A percentile compares a stretch with the other conserved stretches of the same genome.
Evolutionary conservation across 2,797 vertebrate species (phyloP).

Genomic region (Anas georgica): DNA sequence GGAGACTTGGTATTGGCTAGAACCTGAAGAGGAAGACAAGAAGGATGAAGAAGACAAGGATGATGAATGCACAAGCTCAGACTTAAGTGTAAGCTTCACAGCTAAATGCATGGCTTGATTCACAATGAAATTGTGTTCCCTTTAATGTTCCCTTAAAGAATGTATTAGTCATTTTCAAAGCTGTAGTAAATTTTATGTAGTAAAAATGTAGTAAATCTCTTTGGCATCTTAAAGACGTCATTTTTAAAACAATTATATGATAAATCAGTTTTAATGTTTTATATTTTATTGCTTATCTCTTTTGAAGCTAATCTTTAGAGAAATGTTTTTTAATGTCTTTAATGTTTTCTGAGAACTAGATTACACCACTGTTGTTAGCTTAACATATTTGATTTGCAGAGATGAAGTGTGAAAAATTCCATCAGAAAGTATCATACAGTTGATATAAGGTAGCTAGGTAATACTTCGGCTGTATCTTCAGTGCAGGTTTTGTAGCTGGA

Average conservation of each 20-base stretch:
- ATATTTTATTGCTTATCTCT: neutral
- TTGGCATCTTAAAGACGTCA: neutral
- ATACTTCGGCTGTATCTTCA: neutral
- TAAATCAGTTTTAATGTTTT: neutral
- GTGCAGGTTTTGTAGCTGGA: neutral
- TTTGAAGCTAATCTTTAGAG: neutral
- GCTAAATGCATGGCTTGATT: neutral
- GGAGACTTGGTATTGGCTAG: slow-evolving; percentile 80
- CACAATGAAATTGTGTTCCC: neutral
- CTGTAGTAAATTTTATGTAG: neutral
- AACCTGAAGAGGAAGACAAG: slow-evolving; percentile 66
- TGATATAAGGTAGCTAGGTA: neutral
- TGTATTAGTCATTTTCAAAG: neutral
- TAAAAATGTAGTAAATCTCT: neutral
- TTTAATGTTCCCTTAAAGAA: neutral
- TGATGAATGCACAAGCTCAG: slow-evolving; percentile 66
- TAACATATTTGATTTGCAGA: neutral
- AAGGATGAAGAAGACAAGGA: slow-evolving; percentile 71
- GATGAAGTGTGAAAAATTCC: neutral
- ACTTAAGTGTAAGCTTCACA: slow-evolving; percentile 70
- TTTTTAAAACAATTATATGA: neutral
- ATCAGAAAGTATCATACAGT: neutral
- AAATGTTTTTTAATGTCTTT: neutral
- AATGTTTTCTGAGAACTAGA: neutral
- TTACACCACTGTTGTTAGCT: neutral